These are phyloP conservation scores for Dascillus cervinus DNA, from an alignment of 2,888 invertebrate species.

Conservation along the genomic window DNA sequence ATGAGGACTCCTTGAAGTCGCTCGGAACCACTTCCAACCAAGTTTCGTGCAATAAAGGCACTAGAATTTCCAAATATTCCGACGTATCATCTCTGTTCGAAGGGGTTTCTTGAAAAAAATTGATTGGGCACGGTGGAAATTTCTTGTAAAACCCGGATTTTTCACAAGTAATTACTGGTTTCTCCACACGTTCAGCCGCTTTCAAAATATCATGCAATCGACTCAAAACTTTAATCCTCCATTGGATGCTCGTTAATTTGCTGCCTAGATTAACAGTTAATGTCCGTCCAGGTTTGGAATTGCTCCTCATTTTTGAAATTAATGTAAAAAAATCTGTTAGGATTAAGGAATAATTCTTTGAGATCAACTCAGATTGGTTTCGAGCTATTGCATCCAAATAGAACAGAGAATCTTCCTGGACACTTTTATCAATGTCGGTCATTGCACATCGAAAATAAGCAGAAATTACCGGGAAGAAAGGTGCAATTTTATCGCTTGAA, in stretches of 20 bases:
- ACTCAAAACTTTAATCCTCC: constrained; percentile 69
- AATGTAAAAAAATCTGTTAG: constrained; percentile 75
- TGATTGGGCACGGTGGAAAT: not conserved
- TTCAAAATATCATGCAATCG: constrained; percentile 58
- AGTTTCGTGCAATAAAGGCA: constrained; percentile 74
- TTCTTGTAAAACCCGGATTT: not conserved
- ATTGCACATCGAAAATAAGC: constrained; percentile 81
- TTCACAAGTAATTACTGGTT: too few relatives aligned
- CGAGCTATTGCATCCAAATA: constrained; percentile 70
- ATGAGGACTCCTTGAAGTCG: too few relatives aligned
- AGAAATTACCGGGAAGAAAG: constrained; percentile 70
- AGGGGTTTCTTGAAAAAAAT: not conserved
- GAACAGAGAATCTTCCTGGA: constrained; percentile 76
- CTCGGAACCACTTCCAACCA: constrained; percentile 73
- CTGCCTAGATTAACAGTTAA: constrained; percentile 63
- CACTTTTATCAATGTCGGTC: constrained; percentile 74
- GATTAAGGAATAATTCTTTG: constrained; percentile 60
- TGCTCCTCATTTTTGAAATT: constrained; percentile 66
- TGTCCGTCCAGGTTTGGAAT: constrained; percentile 58
- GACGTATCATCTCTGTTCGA: too few relatives aligned
- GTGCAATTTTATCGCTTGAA: constrained; percentile 49
- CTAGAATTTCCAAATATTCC: constrained; percentile 55
- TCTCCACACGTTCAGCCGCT: constrained; percentile 28
- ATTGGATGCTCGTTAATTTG: constrained; percentile 66
- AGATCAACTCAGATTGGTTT: constrained; percentile 58